Percentiles rank a stretch among this genome's conserved stretches.
These are phyloP conservation scores for Poecilia gillii DNA, from an alignment of 2,797 vertebrate genomes.

Conservation along the genomic window DNA sequence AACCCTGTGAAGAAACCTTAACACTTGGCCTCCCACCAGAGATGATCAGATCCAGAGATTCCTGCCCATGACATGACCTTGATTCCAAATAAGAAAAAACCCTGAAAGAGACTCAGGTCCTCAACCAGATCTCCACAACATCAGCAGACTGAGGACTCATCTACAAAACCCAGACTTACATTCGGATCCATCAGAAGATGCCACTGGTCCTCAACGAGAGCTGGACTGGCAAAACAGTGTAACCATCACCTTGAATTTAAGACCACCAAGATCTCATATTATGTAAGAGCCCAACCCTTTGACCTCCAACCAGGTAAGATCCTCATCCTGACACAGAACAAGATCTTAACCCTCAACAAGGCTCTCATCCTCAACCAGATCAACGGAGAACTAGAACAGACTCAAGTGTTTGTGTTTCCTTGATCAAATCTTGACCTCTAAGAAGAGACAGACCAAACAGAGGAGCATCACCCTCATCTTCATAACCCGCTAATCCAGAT, in stretches of 20 bases:
- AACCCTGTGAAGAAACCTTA: background rate
- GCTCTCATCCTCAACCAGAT: background rate
- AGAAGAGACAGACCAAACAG: background rate
- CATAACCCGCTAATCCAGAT: background rate
- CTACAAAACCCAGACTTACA: background rate
- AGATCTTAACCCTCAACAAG: background rate
- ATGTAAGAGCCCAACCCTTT: background rate
- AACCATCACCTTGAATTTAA: background rate
- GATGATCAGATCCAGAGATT: background rate
- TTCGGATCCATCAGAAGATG: background rate
- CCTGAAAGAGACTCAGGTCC: background rate
- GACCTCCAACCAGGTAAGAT: background rate
- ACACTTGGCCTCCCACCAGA: background rate
- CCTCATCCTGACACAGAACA: background rate
- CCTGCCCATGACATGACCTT: background rate
- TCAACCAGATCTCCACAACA: background rate
- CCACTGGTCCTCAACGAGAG: background rate
- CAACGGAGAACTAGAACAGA: background rate
- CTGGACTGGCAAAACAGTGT: background rate
- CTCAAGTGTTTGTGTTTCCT: background rate
- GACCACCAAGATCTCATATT: background rate
- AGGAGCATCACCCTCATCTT: background rate
- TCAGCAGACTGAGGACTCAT: background rate
- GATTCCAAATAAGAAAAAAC: background rate
- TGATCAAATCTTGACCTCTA: background rate